Base-by-base conservation (phyloP, 2,888 invertebrate species). In the Poecilobothrus nobilitatus region DNA sequence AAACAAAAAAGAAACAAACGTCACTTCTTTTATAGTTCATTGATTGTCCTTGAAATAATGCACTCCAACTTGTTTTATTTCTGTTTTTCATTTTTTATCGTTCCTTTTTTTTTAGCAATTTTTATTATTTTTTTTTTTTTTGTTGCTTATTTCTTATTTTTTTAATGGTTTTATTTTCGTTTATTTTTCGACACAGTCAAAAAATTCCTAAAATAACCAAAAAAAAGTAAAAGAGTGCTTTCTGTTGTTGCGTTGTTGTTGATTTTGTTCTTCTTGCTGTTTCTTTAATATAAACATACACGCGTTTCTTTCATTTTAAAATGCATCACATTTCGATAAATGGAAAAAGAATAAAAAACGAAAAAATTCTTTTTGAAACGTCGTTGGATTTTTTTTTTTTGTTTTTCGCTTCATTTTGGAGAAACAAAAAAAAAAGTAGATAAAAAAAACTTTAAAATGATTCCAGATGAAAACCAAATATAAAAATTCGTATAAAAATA, bases 21-120 rank as follows among this genome's bases (percentile, higher is more conserved):
- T 53, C 53, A 53, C 12, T 53, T 53, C 53, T 53, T 53, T 27
- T 53, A 53, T 53, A 53, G 53, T 53, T 53, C 53, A 53, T 53
- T 53, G 53, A 53, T 53, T 53, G 53, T 53, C 53, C 53, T 53
- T 53, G 53, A 53, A 53, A 53, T 53, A 53, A 53, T 53, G n/a
- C 53, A 53, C 53, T 53, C 53, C 18, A 53, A 53, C 53, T 53
- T 53, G 53, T 53, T 53, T 53, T 8, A 9, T 41, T 41, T 9
- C 41, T 41, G 9, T 41, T 41, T 41, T 41, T 41, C n/a, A n/a
- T 41, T 41, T 41, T 41, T 41, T 41, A 5, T 41, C 9, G 27
- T 27, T 27, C 7, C 7, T n/a, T n/a, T n/a, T n/a, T n/a, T n/a
- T n/a, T n/a, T n/a, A n/a, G 12, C 15, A 53, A 4, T n/a, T 53